Evolutionary conservation across 2,888 invertebrate genomes (phyloP).

Genomic region (Orthonevra nobilis): DNA sequence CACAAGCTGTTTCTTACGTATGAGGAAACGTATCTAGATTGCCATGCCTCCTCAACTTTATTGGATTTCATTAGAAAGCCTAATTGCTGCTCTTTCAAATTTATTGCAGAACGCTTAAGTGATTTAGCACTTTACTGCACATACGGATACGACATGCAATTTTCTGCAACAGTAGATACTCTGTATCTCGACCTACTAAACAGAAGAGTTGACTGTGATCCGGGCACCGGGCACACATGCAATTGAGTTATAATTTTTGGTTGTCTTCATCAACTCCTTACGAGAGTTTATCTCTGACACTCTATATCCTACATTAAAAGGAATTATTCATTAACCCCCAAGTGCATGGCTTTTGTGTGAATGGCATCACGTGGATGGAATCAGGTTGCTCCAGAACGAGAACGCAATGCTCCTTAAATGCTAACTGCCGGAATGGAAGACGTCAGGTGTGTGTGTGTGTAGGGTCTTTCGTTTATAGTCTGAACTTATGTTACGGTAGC

Average conservation of each 20-base stretch:
- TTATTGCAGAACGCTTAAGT: conserved; percentile 67
- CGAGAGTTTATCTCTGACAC: conserved; percentile 59
- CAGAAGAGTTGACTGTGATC: background rate
- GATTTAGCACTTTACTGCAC: conserved; percentile 47
- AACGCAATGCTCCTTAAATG: too few relatives aligned
- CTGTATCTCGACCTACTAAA: background rate
- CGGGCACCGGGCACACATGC: conserved; percentile 14
- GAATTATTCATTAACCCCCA: too few relatives aligned
- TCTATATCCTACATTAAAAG: too few relatives aligned
- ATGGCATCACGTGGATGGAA: too few relatives aligned
- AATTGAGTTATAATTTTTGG: conserved; percentile 65
- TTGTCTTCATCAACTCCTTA: conserved; percentile 60
- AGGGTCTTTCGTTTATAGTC: too few relatives aligned
- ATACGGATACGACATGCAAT: conserved; percentile 44
- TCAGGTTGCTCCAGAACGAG: too few relatives aligned
- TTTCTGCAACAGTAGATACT: conserved; percentile 55
- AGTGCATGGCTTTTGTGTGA: too few relatives aligned
- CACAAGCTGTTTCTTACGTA: too few relatives aligned
- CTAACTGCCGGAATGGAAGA: too few relatives aligned
- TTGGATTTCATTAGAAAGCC: conserved; percentile 67
- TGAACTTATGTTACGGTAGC: too few relatives aligned
- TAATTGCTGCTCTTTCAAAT: conserved; percentile 68
- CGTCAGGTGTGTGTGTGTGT: too few relatives aligned
- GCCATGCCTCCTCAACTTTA: conserved; percentile 47
- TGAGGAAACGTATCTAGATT: conserved; percentile 31